Base-by-base conservation (phyloP, 2,797 vertebrate genomes). In the Halcyon leucocephala region DNA sequence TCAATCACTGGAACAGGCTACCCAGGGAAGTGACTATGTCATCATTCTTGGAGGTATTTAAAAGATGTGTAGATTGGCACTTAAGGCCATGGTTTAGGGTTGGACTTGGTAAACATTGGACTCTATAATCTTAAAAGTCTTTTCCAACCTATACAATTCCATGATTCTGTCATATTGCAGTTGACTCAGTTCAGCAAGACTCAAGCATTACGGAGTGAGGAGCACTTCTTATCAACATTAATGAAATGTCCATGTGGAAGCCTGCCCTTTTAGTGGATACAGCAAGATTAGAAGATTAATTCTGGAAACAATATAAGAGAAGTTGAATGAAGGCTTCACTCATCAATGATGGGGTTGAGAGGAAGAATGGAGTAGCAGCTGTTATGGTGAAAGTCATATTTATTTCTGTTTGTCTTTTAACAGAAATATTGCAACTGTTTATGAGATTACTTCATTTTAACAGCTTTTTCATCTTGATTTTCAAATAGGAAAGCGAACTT, bases 171-270 rank as follows among this genome's bases (percentile, higher is more conserved):
- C 31, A 55, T 60, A 54, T 33, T 67, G 8, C 24, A 46, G 13
- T 54, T 16, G 13, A 18, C 17, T 84, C 19, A 61, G 24, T 51
- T 89, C 37, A 54, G 4, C 18, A 70, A 49, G 15, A 57, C 21
- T 44, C 17, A 66, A 78, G 31, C 0, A 1, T 33, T n/a, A 52
- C 7, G 7, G 5, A 19, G 1, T 29, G 33, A 14, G 22, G 18
- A 77, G n/a, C 1, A 1, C 4, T 9, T 55, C 8, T 82, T 41
- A 71, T 2, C 1, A 65, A 81, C 78, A 37, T 37, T 33, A 60
- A 20, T 51, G 31, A 60, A 22, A 70, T 26, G 9, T 42, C 35
- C 5, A 2, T 7, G 1, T 65, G 5, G 10, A 87, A 79, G 21
- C 12, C 35, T 71, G 9, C 2, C 12, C 4, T 73, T 70, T 48